A percentile compares a stretch with the other conserved stretches of the same genome.
These are phyloP conservation scores for Thumatha senex DNA, from an alignment of 2,888 invertebrate genomes.

Conservation along the genomic window DNA sequence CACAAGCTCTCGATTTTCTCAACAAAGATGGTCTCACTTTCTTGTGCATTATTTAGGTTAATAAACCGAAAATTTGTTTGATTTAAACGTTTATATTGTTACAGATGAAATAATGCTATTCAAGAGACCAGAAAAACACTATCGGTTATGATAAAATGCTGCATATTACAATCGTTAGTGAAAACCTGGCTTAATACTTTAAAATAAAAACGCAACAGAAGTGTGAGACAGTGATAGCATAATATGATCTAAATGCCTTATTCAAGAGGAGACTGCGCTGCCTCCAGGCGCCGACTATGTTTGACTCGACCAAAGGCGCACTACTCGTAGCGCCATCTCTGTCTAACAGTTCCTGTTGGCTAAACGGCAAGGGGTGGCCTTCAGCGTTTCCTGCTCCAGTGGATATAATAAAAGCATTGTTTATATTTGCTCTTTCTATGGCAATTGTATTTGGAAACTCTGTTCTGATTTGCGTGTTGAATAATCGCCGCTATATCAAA, in stretches of 20 bases:
- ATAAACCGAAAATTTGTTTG: no score
- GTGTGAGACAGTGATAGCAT: slow-evolving; percentile 69
- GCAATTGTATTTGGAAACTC: slow-evolving; percentile 92
- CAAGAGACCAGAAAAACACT: slow-evolving; percentile 5
- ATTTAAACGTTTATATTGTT: slow-evolving; percentile 24
- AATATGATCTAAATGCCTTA: slow-evolving; percentile 79
- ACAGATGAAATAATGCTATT: slow-evolving; percentile 31
- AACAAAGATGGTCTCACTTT: no score
- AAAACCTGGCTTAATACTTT: slow-evolving; percentile 29
- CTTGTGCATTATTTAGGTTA: no score
- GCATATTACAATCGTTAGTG: slow-evolving; percentile 26
- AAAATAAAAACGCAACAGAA: slow-evolving; percentile 23
- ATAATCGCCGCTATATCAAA: slow-evolving; percentile 91
- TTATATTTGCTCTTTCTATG: slow-evolving; percentile 89
- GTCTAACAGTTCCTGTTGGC: slow-evolving; percentile 92
- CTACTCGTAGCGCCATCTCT: slow-evolving; percentile 91
- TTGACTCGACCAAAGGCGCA: slow-evolving; percentile 86
- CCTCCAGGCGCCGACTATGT: slow-evolving; percentile 82
- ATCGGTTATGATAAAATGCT: slow-evolving; percentile 25
- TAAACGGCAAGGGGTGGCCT: slow-evolving; percentile 86
- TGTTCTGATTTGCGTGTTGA: slow-evolving; percentile 91
- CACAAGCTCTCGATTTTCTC: no score
- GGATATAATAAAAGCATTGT: slow-evolving; percentile 89
- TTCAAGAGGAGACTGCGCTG: slow-evolving; percentile 73
- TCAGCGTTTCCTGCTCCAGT: slow-evolving; percentile 86